Evolutionary conservation across 2,113 vertebrate genomes (phyloP), one percentile per base, ranked within the genome.

Genomic region (Pseudopipra pipra): DNA sequence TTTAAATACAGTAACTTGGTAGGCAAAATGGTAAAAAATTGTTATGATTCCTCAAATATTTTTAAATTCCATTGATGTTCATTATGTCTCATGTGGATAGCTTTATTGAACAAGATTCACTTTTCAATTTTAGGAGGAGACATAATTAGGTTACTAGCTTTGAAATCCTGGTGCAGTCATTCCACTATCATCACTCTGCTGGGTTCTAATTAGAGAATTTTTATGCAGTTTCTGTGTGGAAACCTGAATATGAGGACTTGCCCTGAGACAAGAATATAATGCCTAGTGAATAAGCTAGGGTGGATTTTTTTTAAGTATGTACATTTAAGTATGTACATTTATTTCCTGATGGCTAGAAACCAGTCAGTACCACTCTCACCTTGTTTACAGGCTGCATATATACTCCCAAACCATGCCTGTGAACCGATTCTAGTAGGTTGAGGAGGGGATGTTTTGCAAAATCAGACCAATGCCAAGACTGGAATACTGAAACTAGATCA

Each of bases 201-300:
- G 91, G 89, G 37, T 83, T 82, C 83, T 77, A 58, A 58, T 87
- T 85, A 91, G 82, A 92, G 82, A 80, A 87, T 70, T 87, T 85
- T 37, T 47, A 11, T 82, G 43, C 68, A 85, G 17, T 77, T 66
- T 78, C 23, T 84, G 13, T 85, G 59, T 92, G 72, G 56, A 93
- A 93, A 87, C 21, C 22, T 90, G 76, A 35, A 55, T 55, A 76
- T 61, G 39, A 20, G 59, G n/a, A 55, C 63, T 86, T 93, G 24
- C 30, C 24, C 44, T 85, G 27, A 25, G 30, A 80, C 33, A 28
- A 79, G 52, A 71, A 12, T 49, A 49, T 79, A 6, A 35, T 56
- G 14, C 14, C 61, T 67, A 15, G 41, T 80, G 39, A 55, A 47
- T 33, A 30, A 41, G 11, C 23, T 88, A 41, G 8, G 20, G 30